Percentiles rank a stretch among this genome's conserved stretches.
phyloP scores from a whole-genome alignment of 2,113 vertebrate species.

The Callionymus lyra region DNA sequence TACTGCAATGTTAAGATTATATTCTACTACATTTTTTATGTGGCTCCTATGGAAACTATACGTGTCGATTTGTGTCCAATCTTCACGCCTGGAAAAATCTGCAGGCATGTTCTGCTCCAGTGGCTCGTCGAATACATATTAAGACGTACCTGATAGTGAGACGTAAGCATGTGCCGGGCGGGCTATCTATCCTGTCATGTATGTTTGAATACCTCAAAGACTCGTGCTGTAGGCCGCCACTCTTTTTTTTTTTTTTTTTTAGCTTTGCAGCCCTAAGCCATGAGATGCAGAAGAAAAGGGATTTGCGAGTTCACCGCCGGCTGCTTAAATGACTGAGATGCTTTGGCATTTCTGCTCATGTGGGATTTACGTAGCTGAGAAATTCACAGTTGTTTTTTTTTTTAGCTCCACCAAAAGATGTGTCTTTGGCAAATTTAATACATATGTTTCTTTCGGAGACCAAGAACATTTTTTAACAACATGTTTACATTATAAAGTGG shows the following conservation, averaged over 20 bases:
- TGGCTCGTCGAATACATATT: no score
- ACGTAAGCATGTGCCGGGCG: background rate
- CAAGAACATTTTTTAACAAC: constrained; percentile 20
- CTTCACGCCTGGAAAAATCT: no score
- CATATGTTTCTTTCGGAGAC: constrained; percentile 29
- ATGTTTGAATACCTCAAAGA: constrained; percentile 32
- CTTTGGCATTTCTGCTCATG: constrained; percentile 45
- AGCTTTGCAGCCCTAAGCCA: constrained; percentile 44
- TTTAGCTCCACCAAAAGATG: constrained; percentile 41
- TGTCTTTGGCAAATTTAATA: constrained; percentile 52
- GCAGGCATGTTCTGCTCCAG: no score
- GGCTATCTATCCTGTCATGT: constrained; percentile 23
- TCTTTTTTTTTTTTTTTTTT: no score
- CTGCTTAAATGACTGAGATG: constrained; percentile 44
- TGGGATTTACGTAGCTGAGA: constrained; percentile 57
- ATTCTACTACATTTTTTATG: no score
- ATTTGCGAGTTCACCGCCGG: constrained; percentile 48
- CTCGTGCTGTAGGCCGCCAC: constrained; percentile 7
- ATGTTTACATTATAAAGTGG: no score
- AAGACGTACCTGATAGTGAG: no score
- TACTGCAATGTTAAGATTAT: no score
- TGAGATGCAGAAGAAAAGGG: constrained; percentile 40
- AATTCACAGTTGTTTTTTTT: constrained; percentile 37
- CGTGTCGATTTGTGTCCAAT: no score
- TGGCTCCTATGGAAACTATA: no score